A percentile compares a stretch with the other conserved stretches of the same genome.
These are phyloP conservation scores for Micromussa lordhowensis DNA, from an alignment of 92 coral and sea anemone genomes.

Conservation along the genomic window DNA sequence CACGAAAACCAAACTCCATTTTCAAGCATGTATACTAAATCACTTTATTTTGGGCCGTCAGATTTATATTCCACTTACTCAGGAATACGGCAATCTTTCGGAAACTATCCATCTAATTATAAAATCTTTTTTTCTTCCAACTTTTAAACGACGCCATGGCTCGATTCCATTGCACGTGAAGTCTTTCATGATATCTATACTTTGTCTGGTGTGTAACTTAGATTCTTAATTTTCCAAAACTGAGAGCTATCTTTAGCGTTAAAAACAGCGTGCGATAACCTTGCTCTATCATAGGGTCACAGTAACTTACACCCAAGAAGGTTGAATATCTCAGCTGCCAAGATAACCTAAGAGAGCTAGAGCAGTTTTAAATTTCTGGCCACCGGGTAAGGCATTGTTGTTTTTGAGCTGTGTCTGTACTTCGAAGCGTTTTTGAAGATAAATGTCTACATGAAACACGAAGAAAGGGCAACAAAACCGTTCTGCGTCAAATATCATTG, in stretches of 20 bases:
- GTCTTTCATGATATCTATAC: not conserved
- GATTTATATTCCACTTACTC: not conserved
- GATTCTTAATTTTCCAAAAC: not conserved
- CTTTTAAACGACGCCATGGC: not conserved
- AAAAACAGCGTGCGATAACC: conserved; percentile 29
- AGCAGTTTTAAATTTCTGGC: conserved; percentile 16
- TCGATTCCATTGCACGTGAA: not conserved
- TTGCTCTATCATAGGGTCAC: conserved; percentile 13
- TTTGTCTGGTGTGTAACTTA: conserved; percentile 7
- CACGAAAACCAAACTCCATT: not conserved
- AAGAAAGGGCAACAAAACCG: not conserved
- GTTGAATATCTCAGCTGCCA: not conserved
- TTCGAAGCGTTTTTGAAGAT: not conserved
- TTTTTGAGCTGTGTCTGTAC: not conserved
- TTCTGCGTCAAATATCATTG: not conserved
- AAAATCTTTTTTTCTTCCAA: not conserved
- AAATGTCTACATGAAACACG: not conserved
- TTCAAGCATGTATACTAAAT: not conserved
- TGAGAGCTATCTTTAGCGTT: conserved; percentile 37
- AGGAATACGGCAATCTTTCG: not conserved
- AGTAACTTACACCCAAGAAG: conserved; percentile 26
- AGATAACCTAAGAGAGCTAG: conserved; percentile 27
- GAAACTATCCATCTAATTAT: not conserved
- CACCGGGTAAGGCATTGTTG: not conserved
- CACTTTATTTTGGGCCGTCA: not conserved